phyloP scores from a whole-genome alignment of 2,888 invertebrate species.

The Opisthograptis luteolata region DNA sequence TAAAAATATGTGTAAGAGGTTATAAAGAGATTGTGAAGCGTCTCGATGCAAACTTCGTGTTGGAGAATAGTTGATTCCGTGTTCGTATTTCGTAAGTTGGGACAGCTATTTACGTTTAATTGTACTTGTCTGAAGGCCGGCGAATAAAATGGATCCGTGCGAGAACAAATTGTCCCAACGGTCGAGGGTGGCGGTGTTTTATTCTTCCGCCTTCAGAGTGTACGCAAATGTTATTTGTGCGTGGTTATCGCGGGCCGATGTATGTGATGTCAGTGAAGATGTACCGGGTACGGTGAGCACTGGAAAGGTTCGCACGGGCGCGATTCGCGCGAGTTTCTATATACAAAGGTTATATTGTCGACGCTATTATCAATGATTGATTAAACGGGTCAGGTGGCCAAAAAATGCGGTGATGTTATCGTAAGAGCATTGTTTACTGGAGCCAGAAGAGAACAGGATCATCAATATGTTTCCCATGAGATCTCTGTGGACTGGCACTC shows the following conservation, averaged over 20 bases:
- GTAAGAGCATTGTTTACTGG: not conserved
- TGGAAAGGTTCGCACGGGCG: constrained; percentile 9
- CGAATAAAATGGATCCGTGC: constrained; percentile 25
- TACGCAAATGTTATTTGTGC: constrained; percentile 37
- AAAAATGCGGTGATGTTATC: constrained; percentile 6
- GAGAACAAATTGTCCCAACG: constrained; percentile 9
- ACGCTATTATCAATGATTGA: not conserved
- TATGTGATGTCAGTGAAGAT: constrained; percentile 36
- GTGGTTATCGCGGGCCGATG: constrained; percentile 62
- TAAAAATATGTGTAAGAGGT: constrained; percentile 36
- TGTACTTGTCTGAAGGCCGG: constrained; percentile 35
- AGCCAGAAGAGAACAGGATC: constrained; percentile 1
- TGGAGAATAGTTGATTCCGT: constrained; percentile 75
- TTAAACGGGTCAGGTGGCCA: constrained; percentile 4
- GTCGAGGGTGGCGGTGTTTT: constrained; percentile 30
- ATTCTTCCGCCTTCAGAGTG: constrained; percentile 45
- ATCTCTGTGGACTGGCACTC: not conserved
- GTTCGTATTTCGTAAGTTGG: constrained; percentile 77
- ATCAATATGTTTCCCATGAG: constrained; percentile 6
- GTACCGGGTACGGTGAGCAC: constrained; percentile 34
- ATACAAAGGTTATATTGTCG: constrained; percentile 8
- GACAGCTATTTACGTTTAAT: constrained; percentile 61
- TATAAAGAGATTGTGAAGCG: constrained; percentile 36
- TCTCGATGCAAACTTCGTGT: constrained; percentile 44
- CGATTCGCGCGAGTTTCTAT: constrained; percentile 14